Base-by-base conservation (phyloP, 1,140 invertebrate genomes). In the Eufriesea mexicana region DNA sequence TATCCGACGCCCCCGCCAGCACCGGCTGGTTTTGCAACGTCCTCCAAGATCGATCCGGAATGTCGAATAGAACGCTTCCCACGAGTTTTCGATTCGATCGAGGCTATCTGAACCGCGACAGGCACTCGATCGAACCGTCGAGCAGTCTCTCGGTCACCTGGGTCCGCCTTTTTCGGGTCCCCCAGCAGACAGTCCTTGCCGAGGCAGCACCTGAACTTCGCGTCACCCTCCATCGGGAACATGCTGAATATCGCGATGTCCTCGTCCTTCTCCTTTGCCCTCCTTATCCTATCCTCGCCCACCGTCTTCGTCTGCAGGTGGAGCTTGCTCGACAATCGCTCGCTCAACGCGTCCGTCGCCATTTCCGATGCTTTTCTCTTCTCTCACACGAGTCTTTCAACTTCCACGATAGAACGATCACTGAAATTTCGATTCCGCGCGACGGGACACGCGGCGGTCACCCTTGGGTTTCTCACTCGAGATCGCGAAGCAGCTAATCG, bases 161-260 rank as follows among this genome's bases (percentile, higher is more conserved):
- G 96, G 87, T 96, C 95, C 72, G 96, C 96, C 93, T 96, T 96
- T 90, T 95, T 96, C 35, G 96, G 95, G 94, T 98, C 97, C n/a
- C 97, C 97, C 72, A 97, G 90, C 42, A 96, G 91, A 91, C 97
- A 98, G 83, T 96, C 95, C 77, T 96, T 95, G 80, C 96, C 96
- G 83, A 97, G 93, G 76, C 95, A 95, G 93, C 97, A 98, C 91
- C 96, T 95, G 93, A 98, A 98, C 91, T 96, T 96, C 83, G 96
- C 96, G 90, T 97, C 96, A 87, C 95, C 95, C 79, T 96, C 95
- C 90, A 96, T 94, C 7, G 96, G 95, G 84, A 98, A 96, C 96
- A 97, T 97, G 77, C 97, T 97, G 83, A 98, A 94, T 89, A 98
- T 96, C 62, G 97, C 97, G 61, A 98, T 95, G 94, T 98, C 97